These are phyloP conservation scores for Stegophylla sp. DNA, from an alignment of 2,888 invertebrate species.

Conservation along the genomic window DNA sequence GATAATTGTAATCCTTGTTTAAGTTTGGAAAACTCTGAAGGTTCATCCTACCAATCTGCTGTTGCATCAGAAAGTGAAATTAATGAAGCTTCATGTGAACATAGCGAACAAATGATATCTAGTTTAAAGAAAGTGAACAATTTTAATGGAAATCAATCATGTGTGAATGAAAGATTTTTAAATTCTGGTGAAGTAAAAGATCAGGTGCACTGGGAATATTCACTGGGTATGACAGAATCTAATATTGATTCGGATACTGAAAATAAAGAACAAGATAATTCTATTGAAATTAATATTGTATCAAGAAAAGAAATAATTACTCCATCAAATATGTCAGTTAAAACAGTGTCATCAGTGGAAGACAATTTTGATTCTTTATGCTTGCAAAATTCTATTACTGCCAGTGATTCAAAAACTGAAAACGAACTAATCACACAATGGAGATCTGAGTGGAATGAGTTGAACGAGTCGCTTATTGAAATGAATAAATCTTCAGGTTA, in stretches of 20 bases:
- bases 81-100: neutral
- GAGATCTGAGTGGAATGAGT: slow-evolving; percentile 35
- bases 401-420: neutral
- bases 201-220: neutral
- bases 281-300: neutral
- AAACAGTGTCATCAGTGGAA: neutral
- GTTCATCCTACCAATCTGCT: neutral
- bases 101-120: neutral
- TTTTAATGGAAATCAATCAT: neutral
- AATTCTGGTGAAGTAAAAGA: neutral
- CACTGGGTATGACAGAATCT: neutral
- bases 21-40: neutral
- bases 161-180: neutral
- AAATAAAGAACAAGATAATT: neutral
- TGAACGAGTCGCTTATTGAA: neutral
- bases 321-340: neutral
- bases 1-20: neutral
- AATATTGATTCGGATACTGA: neutral
- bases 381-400: neutral
- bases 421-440: slow-evolving; percentile 38
- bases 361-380: neutral
- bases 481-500: neutral
- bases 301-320: neutral
- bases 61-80: neutral
- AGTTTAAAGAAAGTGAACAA: neutral